Evolutionary conservation across 2,797 vertebrate genomes (phyloP).

Genomic region (Pseudopleuronectes americanus): DNA sequence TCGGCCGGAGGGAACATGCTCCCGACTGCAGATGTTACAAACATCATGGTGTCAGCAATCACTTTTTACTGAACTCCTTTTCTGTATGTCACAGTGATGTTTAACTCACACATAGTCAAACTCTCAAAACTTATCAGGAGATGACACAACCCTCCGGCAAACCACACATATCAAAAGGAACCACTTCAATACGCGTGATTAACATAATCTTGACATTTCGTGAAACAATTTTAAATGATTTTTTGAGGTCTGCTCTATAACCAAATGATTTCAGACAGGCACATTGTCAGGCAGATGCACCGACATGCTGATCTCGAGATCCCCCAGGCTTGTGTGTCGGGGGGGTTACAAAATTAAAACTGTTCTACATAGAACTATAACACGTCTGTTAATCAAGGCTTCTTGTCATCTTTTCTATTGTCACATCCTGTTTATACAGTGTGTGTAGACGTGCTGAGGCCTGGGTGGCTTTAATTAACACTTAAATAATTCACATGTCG

Average conservation of each 20-base stretch:
- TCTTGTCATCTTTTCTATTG: neutral
- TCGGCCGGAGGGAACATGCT: neutral
- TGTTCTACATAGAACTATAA: neutral
- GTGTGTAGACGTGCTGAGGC: neutral
- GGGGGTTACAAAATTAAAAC: neutral
- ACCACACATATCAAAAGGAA: no score
- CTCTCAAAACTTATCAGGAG: neutral
- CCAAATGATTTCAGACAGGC: no score
- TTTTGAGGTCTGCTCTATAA: no score
- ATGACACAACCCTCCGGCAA: neutral
- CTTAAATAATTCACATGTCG: constrained; percentile 10
- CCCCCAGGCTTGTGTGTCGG: no score
- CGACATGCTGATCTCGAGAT: no score
- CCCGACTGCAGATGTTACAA: neutral
- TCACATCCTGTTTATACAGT: no score
- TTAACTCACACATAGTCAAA: no score
- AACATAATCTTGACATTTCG: no score
- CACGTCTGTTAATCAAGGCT: neutral
- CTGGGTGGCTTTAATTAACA: constrained; percentile 27
- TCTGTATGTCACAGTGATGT: no score
- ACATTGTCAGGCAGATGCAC: neutral
- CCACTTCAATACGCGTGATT: no score
- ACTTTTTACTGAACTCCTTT: no score
- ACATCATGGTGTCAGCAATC: neutral
- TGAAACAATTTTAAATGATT: no score